A percentile compares a stretch with the other conserved stretches of the same genome.
These are phyloP conservation scores for Prietella phreatophila DNA, from an alignment of 2,113 vertebrate species.

Conservation along the genomic window DNA sequence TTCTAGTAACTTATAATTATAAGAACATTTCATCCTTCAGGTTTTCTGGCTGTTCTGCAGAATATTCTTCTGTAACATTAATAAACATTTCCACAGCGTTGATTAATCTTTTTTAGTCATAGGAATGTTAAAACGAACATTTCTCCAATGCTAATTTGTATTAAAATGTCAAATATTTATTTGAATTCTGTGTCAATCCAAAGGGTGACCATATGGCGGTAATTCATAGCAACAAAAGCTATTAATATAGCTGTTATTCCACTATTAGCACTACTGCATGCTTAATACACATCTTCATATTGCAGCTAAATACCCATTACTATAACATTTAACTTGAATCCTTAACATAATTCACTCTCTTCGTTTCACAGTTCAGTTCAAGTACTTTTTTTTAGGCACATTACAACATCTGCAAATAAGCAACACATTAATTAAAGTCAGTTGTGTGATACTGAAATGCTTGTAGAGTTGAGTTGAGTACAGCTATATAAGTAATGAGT, in stretches of 20 bases:
- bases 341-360: neutral
- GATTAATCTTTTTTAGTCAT: neutral
- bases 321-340: neutral
- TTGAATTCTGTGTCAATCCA: neutral
- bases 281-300: neutral
- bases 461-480: slow-evolving; percentile 73
- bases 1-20: neutral
- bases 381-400: neutral
- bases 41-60: neutral
- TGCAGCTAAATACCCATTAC: neutral
- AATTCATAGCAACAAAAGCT: neutral
- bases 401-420: slow-evolving; percentile 3
- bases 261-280: neutral
- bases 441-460: slow-evolving; percentile 55
- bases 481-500: slow-evolving; percentile 68
- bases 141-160: neutral
- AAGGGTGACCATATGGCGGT: neutral
- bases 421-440: slow-evolving; percentile 80
- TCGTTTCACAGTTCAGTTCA: neutral
- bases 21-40: neutral
- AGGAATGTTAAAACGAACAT: neutral
- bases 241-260: neutral
- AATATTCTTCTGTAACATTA: neutral
- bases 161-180: neutral
- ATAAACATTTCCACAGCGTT: neutral